Conservation (phyloP, 2,888 invertebrate species). For the Sturmia bella region DNA sequence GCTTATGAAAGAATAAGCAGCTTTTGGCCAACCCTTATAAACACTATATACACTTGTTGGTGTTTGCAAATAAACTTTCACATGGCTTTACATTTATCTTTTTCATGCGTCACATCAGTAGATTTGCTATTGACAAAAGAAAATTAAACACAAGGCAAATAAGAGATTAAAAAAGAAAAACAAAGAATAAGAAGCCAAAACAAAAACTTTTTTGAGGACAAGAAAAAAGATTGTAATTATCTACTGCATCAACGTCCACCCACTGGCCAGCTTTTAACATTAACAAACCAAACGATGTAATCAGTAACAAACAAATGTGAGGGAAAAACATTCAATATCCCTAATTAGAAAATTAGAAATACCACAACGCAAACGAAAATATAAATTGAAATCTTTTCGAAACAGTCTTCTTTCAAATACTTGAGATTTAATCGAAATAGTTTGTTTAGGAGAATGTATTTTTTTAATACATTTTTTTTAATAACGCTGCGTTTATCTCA, state of each 20-base stretch:
- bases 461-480: too few species aligned
- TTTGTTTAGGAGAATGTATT: too few species aligned
- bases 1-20: too few species aligned
- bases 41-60: too few species aligned
- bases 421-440: too few species aligned
- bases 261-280: constrained; percentile 6
- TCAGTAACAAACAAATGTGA: not conserved
- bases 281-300: constrained; percentile 10
- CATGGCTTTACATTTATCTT: not conserved
- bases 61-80: not conserved
- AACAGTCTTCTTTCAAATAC: too few species aligned
- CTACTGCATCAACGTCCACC: constrained; percentile 15
- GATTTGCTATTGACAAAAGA: constrained; percentile 8
- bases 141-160: not conserved
- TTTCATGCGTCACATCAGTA: constrained; percentile 1
- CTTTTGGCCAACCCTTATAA: too few species aligned
- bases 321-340: not conserved
- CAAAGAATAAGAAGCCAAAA: not conserved
- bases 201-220: not conserved
- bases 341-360: not conserved
- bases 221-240: constrained; percentile 2
- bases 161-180: constrained; percentile 2
- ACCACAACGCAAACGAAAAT: not conserved
- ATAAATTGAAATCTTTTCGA: not conserved
- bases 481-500: too few species aligned